phyloP scores from a whole-genome alignment of 2,888 invertebrate genomes.

The Sphecodes monilicornis region DNA sequence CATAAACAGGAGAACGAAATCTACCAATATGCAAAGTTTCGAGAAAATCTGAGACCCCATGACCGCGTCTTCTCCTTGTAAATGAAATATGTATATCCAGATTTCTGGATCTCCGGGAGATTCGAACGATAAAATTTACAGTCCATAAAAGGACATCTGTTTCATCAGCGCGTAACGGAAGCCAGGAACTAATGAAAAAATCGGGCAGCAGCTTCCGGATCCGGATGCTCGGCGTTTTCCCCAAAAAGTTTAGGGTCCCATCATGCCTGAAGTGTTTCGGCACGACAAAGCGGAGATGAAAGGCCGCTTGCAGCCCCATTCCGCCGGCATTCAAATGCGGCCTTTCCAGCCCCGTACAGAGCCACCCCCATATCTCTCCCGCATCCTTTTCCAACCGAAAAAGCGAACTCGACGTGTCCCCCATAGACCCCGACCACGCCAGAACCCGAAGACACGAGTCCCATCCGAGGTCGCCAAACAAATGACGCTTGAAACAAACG shows the following conservation, averaged over 20 bases:
- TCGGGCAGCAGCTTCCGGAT: conserved; percentile 14
- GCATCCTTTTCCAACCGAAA: conserved; percentile 72
- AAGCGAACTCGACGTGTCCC: conserved; percentile 49
- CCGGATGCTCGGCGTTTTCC: conserved; percentile 15
- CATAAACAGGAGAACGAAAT: no score
- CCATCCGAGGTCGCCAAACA: conserved; percentile 78
- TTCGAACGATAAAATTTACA: not conserved
- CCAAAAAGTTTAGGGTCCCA: conserved; percentile 53
- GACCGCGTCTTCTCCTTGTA: no score
- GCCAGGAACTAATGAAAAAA: conserved; percentile 22
- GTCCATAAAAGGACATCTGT: conserved; percentile 9
- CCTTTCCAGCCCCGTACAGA: conserved; percentile 73
- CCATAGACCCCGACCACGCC: not conserved
- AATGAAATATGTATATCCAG: not conserved
- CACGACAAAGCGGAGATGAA: conserved; percentile 77
- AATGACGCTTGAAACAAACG: conserved; percentile 85
- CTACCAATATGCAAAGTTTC: no score
- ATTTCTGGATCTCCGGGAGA: not conserved
- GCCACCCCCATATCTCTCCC: conserved; percentile 77
- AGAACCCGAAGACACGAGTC: conserved; percentile 8
- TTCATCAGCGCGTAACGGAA: conserved; percentile 1
- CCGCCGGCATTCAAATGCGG: conserved; percentile 82
- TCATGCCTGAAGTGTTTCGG: conserved; percentile 50
- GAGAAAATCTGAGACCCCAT: no score
- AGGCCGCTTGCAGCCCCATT: conserved; percentile 74